These are phyloP conservation scores for Nannoperca australis DNA, from an alignment of 2,797 vertebrate genomes.

Conservation along the genomic window DNA sequence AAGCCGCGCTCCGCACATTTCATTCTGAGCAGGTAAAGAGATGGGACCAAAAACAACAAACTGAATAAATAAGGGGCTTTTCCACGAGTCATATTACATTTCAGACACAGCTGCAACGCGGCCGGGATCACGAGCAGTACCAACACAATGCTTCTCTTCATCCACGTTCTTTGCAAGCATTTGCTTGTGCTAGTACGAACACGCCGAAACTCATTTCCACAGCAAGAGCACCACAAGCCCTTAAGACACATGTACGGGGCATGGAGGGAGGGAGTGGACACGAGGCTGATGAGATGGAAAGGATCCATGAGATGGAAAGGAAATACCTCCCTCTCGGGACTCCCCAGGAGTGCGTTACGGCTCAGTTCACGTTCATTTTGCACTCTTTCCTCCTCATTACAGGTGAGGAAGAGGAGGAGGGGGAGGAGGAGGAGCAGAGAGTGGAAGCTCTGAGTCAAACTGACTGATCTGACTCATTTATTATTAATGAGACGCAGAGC, in stretches of 20 bases:
- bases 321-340: constrained; percentile 32
- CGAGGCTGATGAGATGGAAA: constrained; percentile 13
- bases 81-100: constrained; percentile 8
- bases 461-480: constrained; percentile 63
- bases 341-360: background rate
- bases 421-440: constrained; percentile 35
- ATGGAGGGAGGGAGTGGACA: constrained; percentile 3
- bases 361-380: constrained; percentile 20
- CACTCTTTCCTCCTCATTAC: constrained; percentile 53
- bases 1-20: constrained; percentile 4
- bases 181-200: background rate
- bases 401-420: constrained; percentile 63
- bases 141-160: background rate
- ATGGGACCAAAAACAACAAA: constrained; percentile 11
- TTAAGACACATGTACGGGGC: background rate
- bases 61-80: constrained; percentile 2
- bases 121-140: background rate
- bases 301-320: no score
- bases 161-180: background rate
- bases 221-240: background rate
- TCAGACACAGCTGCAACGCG: background rate
- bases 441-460: constrained; percentile 36
- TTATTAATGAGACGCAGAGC: constrained; percentile 67
- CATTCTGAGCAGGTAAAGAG: constrained; percentile 10
- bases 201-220: background rate